A percentile compares a stretch with the other conserved stretches of the same genome.
Conservation (phyloP, 1,140 invertebrate genomes). For the Drosophila bocqueti region DNA sequence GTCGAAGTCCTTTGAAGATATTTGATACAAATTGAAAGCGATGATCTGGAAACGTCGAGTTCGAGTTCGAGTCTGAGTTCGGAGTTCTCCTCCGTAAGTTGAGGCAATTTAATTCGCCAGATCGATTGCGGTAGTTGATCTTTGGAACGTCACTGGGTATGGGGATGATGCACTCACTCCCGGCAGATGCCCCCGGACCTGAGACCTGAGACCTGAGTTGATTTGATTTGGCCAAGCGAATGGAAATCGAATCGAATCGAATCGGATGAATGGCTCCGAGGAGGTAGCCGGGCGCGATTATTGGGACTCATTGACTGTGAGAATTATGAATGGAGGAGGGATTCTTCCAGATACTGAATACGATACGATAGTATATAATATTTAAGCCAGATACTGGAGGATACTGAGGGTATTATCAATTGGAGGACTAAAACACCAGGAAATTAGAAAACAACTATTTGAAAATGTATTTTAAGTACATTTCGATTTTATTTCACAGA, state of each 20-base stretch:
- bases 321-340: slow-evolving; percentile 23
- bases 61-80: slow-evolving; percentile 3
- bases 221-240: slow-evolving; percentile 36
- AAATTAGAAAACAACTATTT: too few species aligned
- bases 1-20: slow-evolving; percentile 66
- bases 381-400: not conserved
- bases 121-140: slow-evolving; percentile 57
- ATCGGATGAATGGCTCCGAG: slow-evolving; percentile 29
- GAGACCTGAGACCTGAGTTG: slow-evolving; percentile 3
- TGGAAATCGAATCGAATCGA: slow-evolving; percentile 20
- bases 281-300: slow-evolving; percentile 29
- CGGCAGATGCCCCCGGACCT: slow-evolving; percentile 1
- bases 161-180: slow-evolving; percentile 24
- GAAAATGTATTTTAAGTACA: too few species aligned
- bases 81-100: slow-evolving; percentile 10
- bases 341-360: not conserved
- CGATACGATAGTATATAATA: not conserved
- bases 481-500: too few species aligned
- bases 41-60: slow-evolving; percentile 81
- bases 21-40: slow-evolving; percentile 81
- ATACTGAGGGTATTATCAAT: not conserved
- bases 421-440: not conserved
- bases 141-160: slow-evolving; percentile 37
- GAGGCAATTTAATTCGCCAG: slow-evolving; percentile 45
- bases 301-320: slow-evolving; percentile 27